Base-by-base conservation (phyloP, 2,888 invertebrate species). In the Oxytorus armatus region DNA sequence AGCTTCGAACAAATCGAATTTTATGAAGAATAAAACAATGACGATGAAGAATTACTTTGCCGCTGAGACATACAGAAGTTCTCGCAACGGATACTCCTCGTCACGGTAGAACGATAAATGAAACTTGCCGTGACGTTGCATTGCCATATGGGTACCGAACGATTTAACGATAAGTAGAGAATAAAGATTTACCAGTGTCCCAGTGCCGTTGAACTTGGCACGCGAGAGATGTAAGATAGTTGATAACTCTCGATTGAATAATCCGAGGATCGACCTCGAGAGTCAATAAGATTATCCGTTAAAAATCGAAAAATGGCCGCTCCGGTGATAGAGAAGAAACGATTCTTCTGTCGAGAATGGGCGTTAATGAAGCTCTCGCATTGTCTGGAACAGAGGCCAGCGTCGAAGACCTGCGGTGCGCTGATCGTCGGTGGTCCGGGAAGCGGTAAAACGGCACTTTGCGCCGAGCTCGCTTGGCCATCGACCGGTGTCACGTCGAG, bases 281-380 rank as follows among this genome's bases (percentile, higher is more conserved):
- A 44, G 39, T 51, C 4, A 14, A 36, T 14, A 1, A 23, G 10
- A 23, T 61, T 18, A 11, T 36, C n/a, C 5, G 16, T 36, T 11
- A 36, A 21, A 8, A 16, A 29, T 47, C 42, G n/a, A n/a, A 88
- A 84, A 49, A 92, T 92, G 92, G 91, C 92, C 8, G 92, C 92
- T 10, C 92, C 92, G 74, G 91, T 92, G 81, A 92, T 92, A 68
- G 95, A 95, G 90, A 94, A 95, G 90, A 95, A 96, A 85, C 94
- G 95, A 76, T 97, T 98, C 93, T 97, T 96, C 93, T 97, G 97
- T 90, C 95, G 98, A 7, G 98, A 99, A 92, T 99, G 98, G 98
- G 97, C 97, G 4, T 97, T 98, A 88, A 96, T 97, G 92, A 98
- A 99, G 92, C 94, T 99, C 39, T 96, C 96, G 0, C 96, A 98